Evolutionary conservation across 1,140 invertebrate species (phyloP), one percentile per base, ranked within the genome.

Genomic region (Goniozus legneri): DNA sequence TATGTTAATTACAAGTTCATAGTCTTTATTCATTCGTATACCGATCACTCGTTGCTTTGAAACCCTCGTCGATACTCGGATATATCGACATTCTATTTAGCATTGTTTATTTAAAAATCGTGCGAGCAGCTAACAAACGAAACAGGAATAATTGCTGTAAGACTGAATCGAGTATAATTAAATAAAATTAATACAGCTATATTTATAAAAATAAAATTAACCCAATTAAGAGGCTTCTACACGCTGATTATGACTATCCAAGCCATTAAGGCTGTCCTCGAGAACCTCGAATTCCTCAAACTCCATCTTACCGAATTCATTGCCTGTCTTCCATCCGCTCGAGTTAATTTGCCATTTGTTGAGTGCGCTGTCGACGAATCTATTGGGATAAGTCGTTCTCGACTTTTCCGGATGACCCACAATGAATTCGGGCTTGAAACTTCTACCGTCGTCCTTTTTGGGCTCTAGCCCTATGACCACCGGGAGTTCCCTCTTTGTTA

Each of bases 251-350:
- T 59, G 57, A 30, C 45, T 62, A n/a, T 65, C 62, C 4, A 42
- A 40, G 3, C 74, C 79, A 67, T 80, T 81, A 54, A 82, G 69
- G 71, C 80, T 82, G 64, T 82, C 81, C 61, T 83, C 81, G 56
- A 82, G 69, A 31, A 90, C 82, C 74, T 89, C 86, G 52, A 88
- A 90, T 49, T 87, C 84, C 69, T 90, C 87, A 49, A 90, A 90
- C 58, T 89, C 86, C 81, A 90, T 90, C 52, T 89, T 87, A 6
- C 84, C 84, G 57, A 85, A 84, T 58, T 85, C 85, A 39, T 79
- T 79, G 3, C 72, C 56, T 3, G 56, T 54, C 10, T 58, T 67
- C 71, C 69, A 75, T 14, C 60, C 54, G 16, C 49, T 65, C 14
- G 71, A 65, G 47, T 76, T 76, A 3, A 72, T 50, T 20, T 76